Evolutionary conservation across 2,888 invertebrate genomes (phyloP).

Genomic region (Tridacna gigas): DNA sequence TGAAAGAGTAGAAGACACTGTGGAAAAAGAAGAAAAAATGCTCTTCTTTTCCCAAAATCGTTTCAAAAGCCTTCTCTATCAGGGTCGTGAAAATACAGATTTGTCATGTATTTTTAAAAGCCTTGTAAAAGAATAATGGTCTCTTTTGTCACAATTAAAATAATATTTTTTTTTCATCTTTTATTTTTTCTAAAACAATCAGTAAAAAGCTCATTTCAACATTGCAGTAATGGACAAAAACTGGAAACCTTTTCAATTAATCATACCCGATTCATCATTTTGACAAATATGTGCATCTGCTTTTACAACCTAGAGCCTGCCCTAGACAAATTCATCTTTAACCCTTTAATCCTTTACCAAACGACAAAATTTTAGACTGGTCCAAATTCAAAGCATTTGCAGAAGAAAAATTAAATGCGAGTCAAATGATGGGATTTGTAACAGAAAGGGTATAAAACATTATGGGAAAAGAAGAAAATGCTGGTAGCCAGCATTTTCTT

Average conservation of each 20-base stretch:
- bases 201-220: slow-evolving; percentile 14
- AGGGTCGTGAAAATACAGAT: not conserved
- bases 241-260: slow-evolving; percentile 13
- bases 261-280: slow-evolving; percentile 2
- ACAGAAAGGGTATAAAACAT: too few species aligned
- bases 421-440: too few species aligned
- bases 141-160: too few species aligned
- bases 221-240: slow-evolving; percentile 20
- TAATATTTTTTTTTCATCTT: not conserved
- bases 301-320: not conserved
- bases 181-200: not conserved
- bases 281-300: not conserved
- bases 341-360: too few species aligned
- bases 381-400: too few species aligned
- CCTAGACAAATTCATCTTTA: too few species aligned
- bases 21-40: not conserved
- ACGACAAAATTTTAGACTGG: too few species aligned
- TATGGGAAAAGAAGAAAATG: too few species aligned
- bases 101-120: not conserved
- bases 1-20: not conserved
- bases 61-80: not conserved
- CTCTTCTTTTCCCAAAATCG: not conserved
- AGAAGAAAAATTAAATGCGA: too few species aligned
- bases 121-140: not conserved
- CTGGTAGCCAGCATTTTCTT: too few species aligned